These are phyloP conservation scores for Drosophila austrosaltans DNA, from an alignment of 2,888 invertebrate genomes.

Conservation along the genomic window DNA sequence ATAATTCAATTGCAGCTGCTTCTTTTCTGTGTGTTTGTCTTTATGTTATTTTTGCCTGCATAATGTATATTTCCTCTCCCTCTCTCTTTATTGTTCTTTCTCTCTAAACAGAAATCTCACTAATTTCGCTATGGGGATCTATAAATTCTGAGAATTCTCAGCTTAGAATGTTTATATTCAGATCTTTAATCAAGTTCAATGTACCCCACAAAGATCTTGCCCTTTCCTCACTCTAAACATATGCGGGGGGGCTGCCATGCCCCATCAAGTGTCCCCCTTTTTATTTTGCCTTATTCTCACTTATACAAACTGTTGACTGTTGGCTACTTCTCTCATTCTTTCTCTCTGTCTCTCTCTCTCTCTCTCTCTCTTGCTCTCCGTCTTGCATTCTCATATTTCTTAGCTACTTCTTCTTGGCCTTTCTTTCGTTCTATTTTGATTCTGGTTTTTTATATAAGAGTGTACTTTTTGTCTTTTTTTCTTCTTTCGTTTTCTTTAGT, in stretches of 20 bases:
- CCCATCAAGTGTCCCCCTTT: constrained; percentile 20
- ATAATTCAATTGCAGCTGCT: constrained; percentile 81
- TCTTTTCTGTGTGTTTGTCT: constrained; percentile 61
- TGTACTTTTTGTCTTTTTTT: constrained; percentile 21
- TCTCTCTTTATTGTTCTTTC: constrained; percentile 15
- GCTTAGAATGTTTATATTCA: constrained; percentile 20
- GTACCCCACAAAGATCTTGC: constrained; percentile 35
- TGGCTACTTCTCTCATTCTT: constrained; percentile 17
- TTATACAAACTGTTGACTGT: constrained; percentile 20
- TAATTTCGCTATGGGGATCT: constrained; percentile 26
- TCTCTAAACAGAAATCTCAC: constrained; percentile 15
- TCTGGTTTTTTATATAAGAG: constrained; percentile 40
- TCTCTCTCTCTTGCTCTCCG: constrained; percentile 17
- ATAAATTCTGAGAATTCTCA: constrained; percentile 25
- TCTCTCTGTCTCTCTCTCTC: constrained; percentile 14
- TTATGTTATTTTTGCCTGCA: constrained; percentile 36
- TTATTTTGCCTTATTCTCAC: constrained; percentile 13
- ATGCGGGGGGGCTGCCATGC: constrained; percentile 35
- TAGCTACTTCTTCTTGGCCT: constrained; percentile 16
- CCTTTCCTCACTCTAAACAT: constrained; percentile 15
- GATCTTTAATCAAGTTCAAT: constrained; percentile 30
- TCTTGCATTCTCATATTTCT: constrained; percentile 19
- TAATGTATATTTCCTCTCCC: not conserved
- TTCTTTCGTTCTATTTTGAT: constrained; percentile 48
- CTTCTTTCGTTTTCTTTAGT: constrained; percentile 9